Conservation (phyloP, 53 echinoderm and acorn worm species). For the Luidia sarsii region DNA sequence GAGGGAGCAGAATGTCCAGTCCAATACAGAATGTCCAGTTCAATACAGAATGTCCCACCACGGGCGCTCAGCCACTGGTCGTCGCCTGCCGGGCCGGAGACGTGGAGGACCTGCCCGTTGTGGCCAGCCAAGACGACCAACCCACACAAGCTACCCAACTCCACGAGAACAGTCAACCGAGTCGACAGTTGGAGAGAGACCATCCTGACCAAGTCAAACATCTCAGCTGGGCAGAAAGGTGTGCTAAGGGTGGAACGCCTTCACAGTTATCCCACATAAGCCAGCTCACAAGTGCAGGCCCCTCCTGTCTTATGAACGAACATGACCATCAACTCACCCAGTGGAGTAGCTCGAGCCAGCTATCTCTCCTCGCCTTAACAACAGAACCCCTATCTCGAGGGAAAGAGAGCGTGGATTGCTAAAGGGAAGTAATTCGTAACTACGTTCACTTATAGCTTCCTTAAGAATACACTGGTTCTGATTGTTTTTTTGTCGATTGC, state of each 20-base stretch:
- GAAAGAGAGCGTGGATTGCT: not conserved
- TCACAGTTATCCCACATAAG: not conserved
- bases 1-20: not conserved
- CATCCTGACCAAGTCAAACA: not conserved
- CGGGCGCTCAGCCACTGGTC: not conserved
- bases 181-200: not conserved
- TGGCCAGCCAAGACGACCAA: not conserved
- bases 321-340: not conserved
- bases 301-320: not conserved
- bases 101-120: not conserved
- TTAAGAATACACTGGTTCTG: not conserved
- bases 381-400: not conserved
- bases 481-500: constrained; percentile 3
- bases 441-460: not conserved
- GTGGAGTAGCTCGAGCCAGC: not conserved
- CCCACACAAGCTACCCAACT: not conserved
- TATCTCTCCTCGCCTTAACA: not conserved
- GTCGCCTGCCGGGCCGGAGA: not conserved
- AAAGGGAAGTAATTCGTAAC: not conserved
- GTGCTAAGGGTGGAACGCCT: not conserved
- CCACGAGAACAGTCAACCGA: not conserved
- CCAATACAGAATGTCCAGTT: not conserved
- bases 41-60: not conserved
- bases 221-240: not conserved
- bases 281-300: not conserved